These are phyloP conservation scores for Lycaon pictus DNA, from an alignment of 2,113 vertebrate species.

Conservation along the genomic window DNA sequence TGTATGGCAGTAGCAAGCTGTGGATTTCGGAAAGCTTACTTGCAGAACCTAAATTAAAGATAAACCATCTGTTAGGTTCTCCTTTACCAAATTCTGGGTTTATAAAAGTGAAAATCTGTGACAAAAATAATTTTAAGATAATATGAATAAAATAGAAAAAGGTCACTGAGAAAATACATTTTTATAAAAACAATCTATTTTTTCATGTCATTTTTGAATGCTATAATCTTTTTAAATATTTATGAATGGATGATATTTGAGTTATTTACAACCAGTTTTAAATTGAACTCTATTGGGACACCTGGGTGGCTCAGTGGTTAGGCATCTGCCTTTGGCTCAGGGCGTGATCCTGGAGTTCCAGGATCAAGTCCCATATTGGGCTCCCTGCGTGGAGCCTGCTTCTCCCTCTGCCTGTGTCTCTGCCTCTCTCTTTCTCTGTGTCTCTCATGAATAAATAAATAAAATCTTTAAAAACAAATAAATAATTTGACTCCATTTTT, in stretches of 20 bases:
- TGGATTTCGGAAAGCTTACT: neutral
- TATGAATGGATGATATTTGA: neutral
- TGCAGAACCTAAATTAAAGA: constrained; percentile 42
- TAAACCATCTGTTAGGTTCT: neutral
- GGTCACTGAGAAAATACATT: neutral
- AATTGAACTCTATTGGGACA: neutral
- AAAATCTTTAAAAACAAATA: too few species aligned
- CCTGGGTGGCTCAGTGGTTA: too few species aligned
- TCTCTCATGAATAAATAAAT: too few species aligned
- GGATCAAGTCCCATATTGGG: too few species aligned
- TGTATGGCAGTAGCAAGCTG: neutral
- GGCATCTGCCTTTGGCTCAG: too few species aligned
- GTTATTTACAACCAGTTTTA: neutral
- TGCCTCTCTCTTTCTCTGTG: too few species aligned
- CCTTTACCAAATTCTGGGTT: neutral
- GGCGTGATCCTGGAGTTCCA: too few species aligned
- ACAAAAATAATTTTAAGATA: constrained; percentile 20
- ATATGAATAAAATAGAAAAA: neutral
- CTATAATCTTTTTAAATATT: neutral
- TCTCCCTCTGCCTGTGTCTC: too few species aligned
- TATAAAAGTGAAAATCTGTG: neutral
- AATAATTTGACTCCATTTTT: neutral
- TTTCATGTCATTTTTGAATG: neutral
- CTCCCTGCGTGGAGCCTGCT: too few species aligned
- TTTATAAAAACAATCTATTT: neutral